Evolutionary conservation across 2,888 invertebrate species (phyloP).

Genomic region (Galerucella calmariensis): DNA sequence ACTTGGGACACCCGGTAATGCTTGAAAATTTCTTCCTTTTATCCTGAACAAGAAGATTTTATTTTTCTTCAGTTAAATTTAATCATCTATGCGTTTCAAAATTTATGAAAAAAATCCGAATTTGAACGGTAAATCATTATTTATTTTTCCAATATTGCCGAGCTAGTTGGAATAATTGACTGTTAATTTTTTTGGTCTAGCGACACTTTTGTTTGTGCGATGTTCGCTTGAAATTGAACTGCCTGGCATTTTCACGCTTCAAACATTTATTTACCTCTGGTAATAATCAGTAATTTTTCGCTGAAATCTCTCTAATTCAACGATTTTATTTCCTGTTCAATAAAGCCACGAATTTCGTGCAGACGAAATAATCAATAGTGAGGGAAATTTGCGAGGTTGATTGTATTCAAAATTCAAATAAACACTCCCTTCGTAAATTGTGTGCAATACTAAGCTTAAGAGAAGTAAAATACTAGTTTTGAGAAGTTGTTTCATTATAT

Average conservation of each 20-base stretch:
- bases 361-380: not conserved
- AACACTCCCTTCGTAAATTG: no score
- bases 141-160: not conserved
- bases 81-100: no score
- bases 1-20: no score
- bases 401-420: not conserved
- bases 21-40: no score
- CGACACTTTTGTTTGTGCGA: slow-evolving; percentile 15
- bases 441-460: not conserved
- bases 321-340: not conserved
- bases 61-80: no score
- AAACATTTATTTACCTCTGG: slow-evolving; percentile 11
- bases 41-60: no score
- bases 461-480: not conserved
- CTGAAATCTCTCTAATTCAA: not conserved
- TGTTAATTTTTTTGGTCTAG: slow-evolving; percentile 4
- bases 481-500: no score
- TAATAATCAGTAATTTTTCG: slow-evolving; percentile 12
- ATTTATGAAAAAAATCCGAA: not conserved
- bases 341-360: not conserved
- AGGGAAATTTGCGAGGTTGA: not conserved
- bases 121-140: not conserved
- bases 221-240: not conserved
- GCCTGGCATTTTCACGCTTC: slow-evolving; percentile 26
- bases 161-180: slow-evolving; percentile 2